Base-by-base conservation (phyloP, 1,140 invertebrate genomes). In the Atta colombica region DNA sequence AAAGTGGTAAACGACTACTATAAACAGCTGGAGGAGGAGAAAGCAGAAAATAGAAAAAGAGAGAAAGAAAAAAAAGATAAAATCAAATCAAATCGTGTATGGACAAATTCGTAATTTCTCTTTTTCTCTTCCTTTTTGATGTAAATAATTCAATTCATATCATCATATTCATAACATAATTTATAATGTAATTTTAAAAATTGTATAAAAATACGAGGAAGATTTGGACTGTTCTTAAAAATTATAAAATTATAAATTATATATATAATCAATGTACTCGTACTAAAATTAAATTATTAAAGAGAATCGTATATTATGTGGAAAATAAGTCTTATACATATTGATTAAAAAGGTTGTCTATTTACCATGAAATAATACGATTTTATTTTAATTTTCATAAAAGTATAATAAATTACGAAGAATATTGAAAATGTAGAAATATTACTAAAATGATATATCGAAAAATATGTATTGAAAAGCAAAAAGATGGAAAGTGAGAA, bases 1-100 rank as follows among this genome's bases (percentile, higher is more conserved):
- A 63, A 65, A 51, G 14, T 45, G 31, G n/a, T 58, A 68, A 65
- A 84, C 55, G 55, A 63, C 69, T 75, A 74, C n/a, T 71, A 75
- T 51, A 84, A 75, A 84, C 55, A 84, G 14, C 14, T 21, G 39
- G 16, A 25, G 16, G 21, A 78, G 49, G 21, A 78, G 61, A 66
- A 45, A 58, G 7, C n/a, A 25, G 2, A 35, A 77, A 35, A 35
- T n/a, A 39, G 1, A 49, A 21, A 69, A 35, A 69, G 5, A 69
- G 39, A 25, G 39, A 49, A n/a, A 39, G 35, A 28, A 7, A 10
- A 4, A 66, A 28, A 68, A 31, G 28, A 12, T 31, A 31, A 5
- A 8, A 72, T 72, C 31, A 63, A 28, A 18, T 0, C 0, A 6
- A 21, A 66, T 18, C 51, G 3, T 55, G 14, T 7, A 6, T 18